Evolutionary conservation across 92 coral and sea anemone species (phyloP).

Genomic region (Palythoa grandis): DNA sequence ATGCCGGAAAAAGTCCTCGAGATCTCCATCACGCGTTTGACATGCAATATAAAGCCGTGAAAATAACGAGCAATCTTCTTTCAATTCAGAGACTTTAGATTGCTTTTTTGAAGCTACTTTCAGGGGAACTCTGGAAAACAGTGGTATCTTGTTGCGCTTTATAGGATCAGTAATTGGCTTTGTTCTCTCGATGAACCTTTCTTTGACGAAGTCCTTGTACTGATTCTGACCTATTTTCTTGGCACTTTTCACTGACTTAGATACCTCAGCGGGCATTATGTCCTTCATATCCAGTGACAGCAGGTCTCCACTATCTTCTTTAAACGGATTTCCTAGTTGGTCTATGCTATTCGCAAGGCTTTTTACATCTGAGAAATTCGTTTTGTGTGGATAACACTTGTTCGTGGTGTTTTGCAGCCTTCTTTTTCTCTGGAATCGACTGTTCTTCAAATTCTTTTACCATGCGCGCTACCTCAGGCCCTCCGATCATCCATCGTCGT

Average conservation of each 20-base stretch:
- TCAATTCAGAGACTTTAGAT: background rate
- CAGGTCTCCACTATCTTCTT: conserved; percentile 21
- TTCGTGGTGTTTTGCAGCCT: background rate
- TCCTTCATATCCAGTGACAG: conserved; percentile 56
- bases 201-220: conserved; percentile 52
- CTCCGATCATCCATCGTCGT: no score
- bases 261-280: conserved; percentile 51
- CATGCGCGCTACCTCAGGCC: background rate
- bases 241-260: conserved; percentile 50
- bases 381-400: background rate
- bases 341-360: background rate
- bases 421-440: no score
- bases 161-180: conserved; percentile 56
- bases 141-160: conserved; percentile 34
- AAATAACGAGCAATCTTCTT: conserved; percentile 22
- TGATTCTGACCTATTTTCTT: conserved; percentile 52
- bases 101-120: conserved; percentile 8
- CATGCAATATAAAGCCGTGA: conserved; percentile 14
- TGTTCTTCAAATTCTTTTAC: background rate
- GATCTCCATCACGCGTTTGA: background rate
- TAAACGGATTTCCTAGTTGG: conserved; percentile 6
- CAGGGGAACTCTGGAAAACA: background rate
- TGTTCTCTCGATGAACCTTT: conserved; percentile 40
- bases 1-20: conserved; percentile 3
- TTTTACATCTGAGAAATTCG: no score